Evolutionary conservation across 2,888 invertebrate genomes (phyloP).

Genomic region (Lasioglossum morio): DNA sequence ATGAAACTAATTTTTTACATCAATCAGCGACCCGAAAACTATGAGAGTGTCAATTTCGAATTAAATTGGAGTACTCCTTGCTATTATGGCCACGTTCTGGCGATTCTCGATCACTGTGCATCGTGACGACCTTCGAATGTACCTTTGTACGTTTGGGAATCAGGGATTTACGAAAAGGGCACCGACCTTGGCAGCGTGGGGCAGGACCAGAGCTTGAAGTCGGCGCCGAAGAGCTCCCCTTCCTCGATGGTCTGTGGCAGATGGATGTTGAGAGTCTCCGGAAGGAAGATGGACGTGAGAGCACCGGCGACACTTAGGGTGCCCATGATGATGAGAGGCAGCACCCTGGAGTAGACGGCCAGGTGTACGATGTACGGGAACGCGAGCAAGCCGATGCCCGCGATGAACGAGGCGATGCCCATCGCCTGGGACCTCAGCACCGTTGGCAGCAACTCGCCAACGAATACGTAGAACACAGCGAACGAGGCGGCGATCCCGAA

Average conservation of each 20-base stretch:
- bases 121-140: no score
- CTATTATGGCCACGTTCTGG: no score
- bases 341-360: slow-evolving; percentile 86
- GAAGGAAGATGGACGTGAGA: slow-evolving; percentile 87
- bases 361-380: slow-evolving; percentile 89
- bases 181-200: slow-evolving; percentile 82
- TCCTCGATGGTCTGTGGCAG: slow-evolving; percentile 88
- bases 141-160: not conserved
- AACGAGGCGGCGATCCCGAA: slow-evolving; percentile 89
- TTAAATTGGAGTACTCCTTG: no score
- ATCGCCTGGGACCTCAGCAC: slow-evolving; percentile 89
- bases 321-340: slow-evolving; percentile 88
- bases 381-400: slow-evolving; percentile 87
- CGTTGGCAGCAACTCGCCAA: slow-evolving; percentile 89
- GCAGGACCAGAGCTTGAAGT: slow-evolving; percentile 87
- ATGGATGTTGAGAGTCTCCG: slow-evolving; percentile 88
- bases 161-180: not conserved
- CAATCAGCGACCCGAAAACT: no score
- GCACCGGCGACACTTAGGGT: slow-evolving; percentile 87
- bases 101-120: no score
- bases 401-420: slow-evolving; percentile 88
- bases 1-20: no score
- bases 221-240: slow-evolving; percentile 87
- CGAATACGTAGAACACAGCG: slow-evolving; percentile 89
- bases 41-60: no score